A percentile compares a stretch with the other conserved stretches of the same genome.
Conservation (phyloP, 2,797 vertebrate genomes). For the Falco peregrinus region DNA sequence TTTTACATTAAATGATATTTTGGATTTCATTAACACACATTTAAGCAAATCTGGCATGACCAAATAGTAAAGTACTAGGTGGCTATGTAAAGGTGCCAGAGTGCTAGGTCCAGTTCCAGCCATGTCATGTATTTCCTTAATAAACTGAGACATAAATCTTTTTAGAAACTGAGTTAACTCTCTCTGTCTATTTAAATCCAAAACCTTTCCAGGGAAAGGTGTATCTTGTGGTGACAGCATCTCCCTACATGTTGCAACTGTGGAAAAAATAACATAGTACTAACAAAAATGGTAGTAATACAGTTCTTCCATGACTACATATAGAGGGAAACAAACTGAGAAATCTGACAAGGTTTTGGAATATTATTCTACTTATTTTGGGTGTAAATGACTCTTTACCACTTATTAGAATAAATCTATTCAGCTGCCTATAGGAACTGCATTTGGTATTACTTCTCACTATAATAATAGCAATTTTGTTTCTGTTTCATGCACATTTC, state of each 20-base stretch:
- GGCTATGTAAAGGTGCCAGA: not conserved
- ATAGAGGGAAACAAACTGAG: not conserved
- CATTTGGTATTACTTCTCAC: not conserved
- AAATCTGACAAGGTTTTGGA: not conserved
- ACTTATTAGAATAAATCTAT: not conserved
- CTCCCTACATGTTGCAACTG: not conserved
- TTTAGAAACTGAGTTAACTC: not conserved
- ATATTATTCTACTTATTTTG: not conserved
- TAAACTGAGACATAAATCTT: not conserved
- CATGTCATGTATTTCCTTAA: not conserved
- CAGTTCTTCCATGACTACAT: not conserved
- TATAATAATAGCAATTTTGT: not conserved
- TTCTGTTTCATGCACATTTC: not conserved
- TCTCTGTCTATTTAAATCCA: not conserved
- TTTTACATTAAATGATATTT: not conserved
- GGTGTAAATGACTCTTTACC: not conserved
- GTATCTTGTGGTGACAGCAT: not conserved
- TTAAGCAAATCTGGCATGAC: not conserved
- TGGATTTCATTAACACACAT: not conserved
- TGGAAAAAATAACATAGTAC: not conserved
- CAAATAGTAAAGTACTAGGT: not conserved
- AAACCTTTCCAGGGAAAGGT: not conserved
- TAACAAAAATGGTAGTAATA: not conserved
- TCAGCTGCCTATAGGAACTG: not conserved
- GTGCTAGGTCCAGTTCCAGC: not conserved